These are phyloP conservation scores for Zosterops pallidus DNA, from an alignment of 2,113 vertebrate genomes.

Conservation along the genomic window DNA sequence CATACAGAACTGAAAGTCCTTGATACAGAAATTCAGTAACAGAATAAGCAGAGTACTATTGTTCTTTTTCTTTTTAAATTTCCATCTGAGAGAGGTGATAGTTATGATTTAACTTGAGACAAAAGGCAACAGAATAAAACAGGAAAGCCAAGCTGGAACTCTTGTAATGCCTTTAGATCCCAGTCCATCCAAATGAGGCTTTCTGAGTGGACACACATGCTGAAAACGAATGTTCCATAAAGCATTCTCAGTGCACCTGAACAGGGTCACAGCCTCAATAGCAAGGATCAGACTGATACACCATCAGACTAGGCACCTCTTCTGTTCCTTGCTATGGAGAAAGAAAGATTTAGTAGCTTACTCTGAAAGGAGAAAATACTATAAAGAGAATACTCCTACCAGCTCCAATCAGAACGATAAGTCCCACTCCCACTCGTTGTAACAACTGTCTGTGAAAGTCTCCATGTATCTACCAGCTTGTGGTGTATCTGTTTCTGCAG, in stretches of 20 bases:
- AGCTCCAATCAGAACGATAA: background rate
- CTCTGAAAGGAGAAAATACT: background rate
- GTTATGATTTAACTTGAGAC: background rate
- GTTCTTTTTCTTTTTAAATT: background rate
- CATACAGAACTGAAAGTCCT: background rate
- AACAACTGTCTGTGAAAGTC: background rate
- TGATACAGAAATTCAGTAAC: background rate
- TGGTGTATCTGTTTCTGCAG: background rate
- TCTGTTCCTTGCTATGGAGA: background rate
- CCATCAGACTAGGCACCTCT: background rate
- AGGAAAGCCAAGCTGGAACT: background rate
- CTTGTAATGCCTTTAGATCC: background rate
- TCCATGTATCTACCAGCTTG: background rate
- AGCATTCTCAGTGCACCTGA: background rate
- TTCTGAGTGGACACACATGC: background rate
- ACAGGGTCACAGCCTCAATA: background rate
- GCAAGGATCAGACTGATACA: background rate
- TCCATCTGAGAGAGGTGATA: background rate
- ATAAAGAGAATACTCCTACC: background rate
- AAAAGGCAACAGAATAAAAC: background rate
- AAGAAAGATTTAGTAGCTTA: background rate
- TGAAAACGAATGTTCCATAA: background rate
- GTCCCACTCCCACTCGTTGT: fast-evolving
- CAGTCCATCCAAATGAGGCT: background rate
- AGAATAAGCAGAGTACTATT: background rate